A percentile compares a stretch with the other conserved stretches of the same genome.
phyloP scores from a whole-genome alignment of 1,140 invertebrate species.

The Drosophila auraria region DNA sequence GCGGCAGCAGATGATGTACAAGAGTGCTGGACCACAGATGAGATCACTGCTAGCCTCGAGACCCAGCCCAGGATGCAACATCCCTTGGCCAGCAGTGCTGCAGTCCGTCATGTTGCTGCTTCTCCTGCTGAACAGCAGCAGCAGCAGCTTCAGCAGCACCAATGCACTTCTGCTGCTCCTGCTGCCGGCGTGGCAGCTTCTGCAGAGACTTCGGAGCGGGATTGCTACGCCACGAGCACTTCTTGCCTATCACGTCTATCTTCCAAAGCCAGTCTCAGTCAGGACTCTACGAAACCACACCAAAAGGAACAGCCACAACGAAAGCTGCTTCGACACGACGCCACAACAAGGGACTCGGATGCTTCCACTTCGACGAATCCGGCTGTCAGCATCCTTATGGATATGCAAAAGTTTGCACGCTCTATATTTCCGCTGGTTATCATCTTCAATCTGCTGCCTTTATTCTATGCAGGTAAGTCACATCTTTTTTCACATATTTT shows the following conservation, averaged over 20 bases:
- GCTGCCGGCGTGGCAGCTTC: slow-evolving; percentile 45
- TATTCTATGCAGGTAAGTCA: slow-evolving; percentile 84
- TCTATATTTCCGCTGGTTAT: slow-evolving; percentile 82
- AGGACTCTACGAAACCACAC: slow-evolving; percentile 53
- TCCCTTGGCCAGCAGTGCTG: slow-evolving; percentile 40
- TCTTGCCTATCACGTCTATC: slow-evolving; percentile 71
- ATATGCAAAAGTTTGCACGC: slow-evolving; percentile 81
- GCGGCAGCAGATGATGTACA: slow-evolving; percentile 65
- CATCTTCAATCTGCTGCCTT: slow-evolving; percentile 84
- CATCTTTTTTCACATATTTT: not conserved
- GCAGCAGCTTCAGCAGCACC: slow-evolving; percentile 55
- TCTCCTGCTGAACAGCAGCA: slow-evolving; percentile 7
- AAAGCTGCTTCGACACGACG: slow-evolving; percentile 40
- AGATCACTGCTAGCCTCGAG: slow-evolving; percentile 41
- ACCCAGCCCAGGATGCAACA: slow-evolving; percentile 44
- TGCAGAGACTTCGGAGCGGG: slow-evolving; percentile 54
- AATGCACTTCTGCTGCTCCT: slow-evolving; percentile 55
- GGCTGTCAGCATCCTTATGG: slow-evolving; percentile 69
- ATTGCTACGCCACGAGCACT: slow-evolving; percentile 31
- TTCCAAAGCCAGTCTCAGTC: slow-evolving; percentile 68
- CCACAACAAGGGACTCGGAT: slow-evolving; percentile 46
- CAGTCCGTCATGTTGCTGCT: slow-evolving; percentile 25
- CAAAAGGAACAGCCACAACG: slow-evolving; percentile 56
- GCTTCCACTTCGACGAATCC: slow-evolving; percentile 47
- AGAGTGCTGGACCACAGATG: slow-evolving; percentile 67